Evolutionary conservation across 2,797 vertebrate genomes (phyloP), one percentile per base, ranked within the genome.

Genomic region (Aselliscus stoliczkanus): DNA sequence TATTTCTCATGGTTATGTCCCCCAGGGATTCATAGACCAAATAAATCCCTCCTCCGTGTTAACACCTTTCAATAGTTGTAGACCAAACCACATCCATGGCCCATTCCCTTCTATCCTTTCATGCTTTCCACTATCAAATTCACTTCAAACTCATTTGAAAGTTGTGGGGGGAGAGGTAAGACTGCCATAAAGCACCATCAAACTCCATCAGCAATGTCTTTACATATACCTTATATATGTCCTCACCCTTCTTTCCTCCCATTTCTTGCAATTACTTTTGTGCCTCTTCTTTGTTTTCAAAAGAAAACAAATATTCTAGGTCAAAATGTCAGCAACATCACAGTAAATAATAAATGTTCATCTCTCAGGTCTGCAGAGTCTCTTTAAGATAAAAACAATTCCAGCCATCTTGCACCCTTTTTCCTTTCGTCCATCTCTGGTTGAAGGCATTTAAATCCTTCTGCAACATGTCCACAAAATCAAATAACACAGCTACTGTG

Each of bases 11-110:
- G 31, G n/a, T 82, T 91, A 60, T 27, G 7, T 67, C 18, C 65
- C 50, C 56, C 60, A 88, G 72, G 60, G 54, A 95, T 95, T 92
- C 88, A 72, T 20, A 75, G 56, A 92, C 12, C 81, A 95, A 97
- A 92, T 90, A 95, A 92, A 81, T 79, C 29, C 20, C 17, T 90
- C 29, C 37, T 89, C 39, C 18, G 0, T 79, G 39, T 81, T 90
- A 81, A 76, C n/a, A 90, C 64, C 69, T 88, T 96, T 91, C 83
- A 90, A 15, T 79, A 75, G 60, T 60, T 75, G 17, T 79, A 93
- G 89, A 85, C 50, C 4, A 12, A 77, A 73, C 50, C 9, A 5
- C 17, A 73, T 69, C 21, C 17, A 18, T 87, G 27, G 62, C 27
- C 50, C 21, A 9, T 60, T 87, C 31, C 17, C 58, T 44, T 94